Percentiles rank a stretch among this genome's conserved stretches.
Evolutionary conservation across 2,888 invertebrate species (phyloP).

Genomic region (Sphecodes monilicornis): DNA sequence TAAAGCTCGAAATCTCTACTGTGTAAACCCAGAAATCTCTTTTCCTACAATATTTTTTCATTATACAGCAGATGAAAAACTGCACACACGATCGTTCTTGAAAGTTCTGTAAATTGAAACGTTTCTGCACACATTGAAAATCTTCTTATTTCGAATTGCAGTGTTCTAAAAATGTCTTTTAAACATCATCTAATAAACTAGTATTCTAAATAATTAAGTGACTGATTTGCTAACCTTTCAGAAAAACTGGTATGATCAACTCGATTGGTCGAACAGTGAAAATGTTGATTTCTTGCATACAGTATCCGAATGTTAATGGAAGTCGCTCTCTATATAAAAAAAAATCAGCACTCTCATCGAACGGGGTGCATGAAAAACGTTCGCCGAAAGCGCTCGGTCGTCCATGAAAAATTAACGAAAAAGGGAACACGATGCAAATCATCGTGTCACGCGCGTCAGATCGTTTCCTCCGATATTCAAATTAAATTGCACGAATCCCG

Average conservation of each 20-base stretch:
- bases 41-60: neutral
- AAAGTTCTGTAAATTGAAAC: neutral
- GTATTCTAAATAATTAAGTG: neutral
- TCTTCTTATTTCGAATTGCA: neutral
- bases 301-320: neutral
- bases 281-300: neutral
- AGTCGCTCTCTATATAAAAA: neutral
- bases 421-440: neutral
- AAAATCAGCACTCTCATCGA: neutral
- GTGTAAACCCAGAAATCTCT: neutral
- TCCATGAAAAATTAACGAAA: neutral
- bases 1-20: neutral
- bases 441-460: neutral
- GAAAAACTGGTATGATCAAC: neutral
- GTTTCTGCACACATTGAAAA: neutral
- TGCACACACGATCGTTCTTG: neutral
- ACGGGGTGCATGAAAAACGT: neutral
- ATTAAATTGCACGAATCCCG: slow-evolving; percentile 1
- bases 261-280: neutral
- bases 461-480: neutral
- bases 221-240: neutral
- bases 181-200: neutral
- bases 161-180: neutral
- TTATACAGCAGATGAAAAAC: neutral
- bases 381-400: neutral